These are phyloP conservation scores for Novumbra hubbsi DNA, from an alignment of 2,797 vertebrate species.

Conservation along the genomic window DNA sequence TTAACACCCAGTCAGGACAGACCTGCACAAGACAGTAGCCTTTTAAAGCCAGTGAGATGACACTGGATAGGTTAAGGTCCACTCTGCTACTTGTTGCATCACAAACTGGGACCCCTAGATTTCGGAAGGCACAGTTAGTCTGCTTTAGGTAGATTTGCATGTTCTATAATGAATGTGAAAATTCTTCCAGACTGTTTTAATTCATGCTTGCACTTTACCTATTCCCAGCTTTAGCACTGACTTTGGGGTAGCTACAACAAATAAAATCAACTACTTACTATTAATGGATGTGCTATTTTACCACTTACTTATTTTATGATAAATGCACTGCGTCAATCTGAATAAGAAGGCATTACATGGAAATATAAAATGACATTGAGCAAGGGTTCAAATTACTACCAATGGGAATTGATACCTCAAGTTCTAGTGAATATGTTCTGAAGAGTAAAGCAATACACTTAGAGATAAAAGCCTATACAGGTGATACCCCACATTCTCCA, in stretches of 20 bases:
- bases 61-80: constrained; percentile 23
- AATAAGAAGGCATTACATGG: too few species aligned
- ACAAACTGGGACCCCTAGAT: constrained; percentile 8
- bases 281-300: too few species aligned
- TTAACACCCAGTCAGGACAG: constrained; percentile 29
- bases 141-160: neutral
- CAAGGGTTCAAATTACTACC: constrained; percentile 40
- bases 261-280: too few species aligned
- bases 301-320: too few species aligned
- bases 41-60: constrained; percentile 56
- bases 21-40: constrained; percentile 39
- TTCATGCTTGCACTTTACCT: too few species aligned
- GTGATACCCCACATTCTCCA: too few species aligned
- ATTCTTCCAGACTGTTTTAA: too few species aligned
- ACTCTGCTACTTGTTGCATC: neutral
- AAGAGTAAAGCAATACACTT: constrained; percentile 24
- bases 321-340: too few species aligned
- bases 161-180: too few species aligned
- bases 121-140: neutral
- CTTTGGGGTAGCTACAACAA: too few species aligned
- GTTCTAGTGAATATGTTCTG: constrained; percentile 42
- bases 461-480: too few species aligned
- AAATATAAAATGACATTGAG: constrained; percentile 25
- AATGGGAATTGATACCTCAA: constrained; percentile 41
- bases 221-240: too few species aligned